phyloP scores from a whole-genome alignment of 2,797 vertebrate species.

The Catamblyrhynchus diadema region DNA sequence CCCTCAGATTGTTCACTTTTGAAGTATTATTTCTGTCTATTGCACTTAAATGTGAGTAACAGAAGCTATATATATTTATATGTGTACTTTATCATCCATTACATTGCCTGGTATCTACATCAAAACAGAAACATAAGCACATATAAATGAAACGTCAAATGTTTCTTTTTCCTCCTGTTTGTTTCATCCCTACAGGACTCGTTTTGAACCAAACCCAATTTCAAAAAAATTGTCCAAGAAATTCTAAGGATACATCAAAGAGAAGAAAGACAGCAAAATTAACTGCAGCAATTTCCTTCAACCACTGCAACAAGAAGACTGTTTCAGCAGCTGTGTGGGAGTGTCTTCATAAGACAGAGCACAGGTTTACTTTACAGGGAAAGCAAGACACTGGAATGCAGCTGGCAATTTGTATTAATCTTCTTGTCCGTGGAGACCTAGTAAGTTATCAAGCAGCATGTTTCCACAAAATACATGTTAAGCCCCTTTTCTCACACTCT shows the following conservation, averaged over 20 bases:
- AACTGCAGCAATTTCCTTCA: slow-evolving; percentile 73
- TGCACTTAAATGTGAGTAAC: neutral
- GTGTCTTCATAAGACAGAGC: slow-evolving; percentile 54
- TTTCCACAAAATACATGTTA: slow-evolving; percentile 34
- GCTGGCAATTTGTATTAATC: slow-evolving; percentile 48
- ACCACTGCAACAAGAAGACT: slow-evolving; percentile 48
- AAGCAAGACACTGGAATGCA: slow-evolving; percentile 51
- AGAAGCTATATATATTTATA: neutral
- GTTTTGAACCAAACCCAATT: slow-evolving; percentile 61
- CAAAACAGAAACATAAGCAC: neutral
- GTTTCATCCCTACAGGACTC: slow-evolving; percentile 5
- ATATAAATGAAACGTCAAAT: neutral
- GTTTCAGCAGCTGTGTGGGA: slow-evolving; percentile 67
- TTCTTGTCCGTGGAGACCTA: slow-evolving; percentile 39
- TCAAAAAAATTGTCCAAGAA: slow-evolving; percentile 42
- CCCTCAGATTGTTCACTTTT: slow-evolving; percentile 38
- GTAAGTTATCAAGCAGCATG: slow-evolving; percentile 2
- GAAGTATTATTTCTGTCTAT: slow-evolving; percentile 13
- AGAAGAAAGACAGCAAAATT: slow-evolving; percentile 66
- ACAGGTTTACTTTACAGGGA: slow-evolving; percentile 52
- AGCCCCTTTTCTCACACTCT: neutral
- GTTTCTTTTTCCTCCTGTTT: neutral
- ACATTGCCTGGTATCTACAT: neutral
- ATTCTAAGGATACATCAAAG: slow-evolving; percentile 69
- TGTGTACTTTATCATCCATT: neutral